Evolutionary conservation across 2,113 vertebrate species (phyloP), one percentile per base, ranked within the genome.

Genomic region (Choloepus hoffmanni): DNA sequence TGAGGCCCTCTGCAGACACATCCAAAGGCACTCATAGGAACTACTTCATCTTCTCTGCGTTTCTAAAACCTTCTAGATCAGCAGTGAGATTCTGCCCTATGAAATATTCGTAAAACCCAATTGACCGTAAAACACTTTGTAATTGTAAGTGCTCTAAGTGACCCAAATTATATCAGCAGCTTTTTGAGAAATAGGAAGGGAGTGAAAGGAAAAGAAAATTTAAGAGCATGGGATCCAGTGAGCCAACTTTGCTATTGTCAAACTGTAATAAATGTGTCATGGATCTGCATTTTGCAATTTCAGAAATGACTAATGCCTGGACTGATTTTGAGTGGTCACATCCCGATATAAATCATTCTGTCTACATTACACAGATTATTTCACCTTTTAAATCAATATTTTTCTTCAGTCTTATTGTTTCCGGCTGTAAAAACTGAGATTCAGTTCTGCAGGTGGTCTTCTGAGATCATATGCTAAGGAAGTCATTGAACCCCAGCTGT

Each of bases 111-210:
- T 85, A 90, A 93, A 83, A 68, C 50, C 67, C 96, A 93, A 33
- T n/a, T 90, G 85, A 53, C 76, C 24, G 13, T 92, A 95, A 96
- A 95, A 85, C 90, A 89, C 73, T 96, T 90, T 79, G 86, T 95
- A 70, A 96, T 95, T 87, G 26, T 90, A 93, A 97, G 90, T 95
- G 96, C 90, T 95, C 58, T 95, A 89, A 95, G 77, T 72, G 92
- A 55, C 68, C 70, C 85, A 94, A 76, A 87, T 97, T 82, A 9
- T 74, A 90, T 94, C 88, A 93, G 74, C 84, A 92, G 62, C 77
- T 86, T 90, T 92, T 95, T 95, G 72, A 94, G 62, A 96, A 95
- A 88, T 68, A 70, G 12, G 36, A 33, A 79, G 81, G 36, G 40
- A 81, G 81, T 89, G n/a, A 89, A 79, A 88, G 68, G 73, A 95